Percentiles rank a stretch among this genome's conserved stretches.
phyloP scores from a whole-genome alignment of 2,797 vertebrate genomes.

The Anguilla anguilla region DNA sequence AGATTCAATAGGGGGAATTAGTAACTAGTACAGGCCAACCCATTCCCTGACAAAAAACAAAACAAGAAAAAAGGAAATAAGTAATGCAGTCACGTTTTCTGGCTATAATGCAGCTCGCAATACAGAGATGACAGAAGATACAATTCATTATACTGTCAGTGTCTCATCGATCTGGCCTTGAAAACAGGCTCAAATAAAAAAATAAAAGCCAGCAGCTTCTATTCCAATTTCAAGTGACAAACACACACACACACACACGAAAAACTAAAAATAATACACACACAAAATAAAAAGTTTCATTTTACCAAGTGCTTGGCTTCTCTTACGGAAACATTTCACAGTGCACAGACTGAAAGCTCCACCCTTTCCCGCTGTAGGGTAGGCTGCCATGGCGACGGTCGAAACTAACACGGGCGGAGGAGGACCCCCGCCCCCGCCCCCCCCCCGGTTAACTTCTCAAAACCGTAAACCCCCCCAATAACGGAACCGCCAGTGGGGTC shows the following conservation, averaged over 20 bases:
- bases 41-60: neutral
- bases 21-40: neutral
- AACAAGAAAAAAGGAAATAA: slow-evolving; percentile 26
- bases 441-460: slow-evolving; percentile 16
- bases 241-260: slow-evolving; percentile 42
- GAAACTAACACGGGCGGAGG: neutral
- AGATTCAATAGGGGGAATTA: slow-evolving; percentile 36
- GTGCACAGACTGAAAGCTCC: slow-evolving; percentile 11
- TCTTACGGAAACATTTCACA: slow-evolving; percentile 33
- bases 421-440: slow-evolving; percentile 55
- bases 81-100: slow-evolving; percentile 3
- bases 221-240: slow-evolving; percentile 33
- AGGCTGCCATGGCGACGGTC: neutral
- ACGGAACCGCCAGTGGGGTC: neutral
- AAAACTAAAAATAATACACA: slow-evolving; percentile 36
- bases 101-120: neutral
- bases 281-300: slow-evolving; percentile 33
- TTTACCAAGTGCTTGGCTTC: slow-evolving; percentile 39
- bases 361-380: neutral
- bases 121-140: neutral
- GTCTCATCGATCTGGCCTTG: neutral
- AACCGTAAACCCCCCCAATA: neutral
- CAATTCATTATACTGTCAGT: slow-evolving; percentile 14
- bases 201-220: neutral
- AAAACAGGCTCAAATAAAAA: neutral